phyloP scores from a whole-genome alignment of 2,113 vertebrate species.

The Cinclus cinclus region DNA sequence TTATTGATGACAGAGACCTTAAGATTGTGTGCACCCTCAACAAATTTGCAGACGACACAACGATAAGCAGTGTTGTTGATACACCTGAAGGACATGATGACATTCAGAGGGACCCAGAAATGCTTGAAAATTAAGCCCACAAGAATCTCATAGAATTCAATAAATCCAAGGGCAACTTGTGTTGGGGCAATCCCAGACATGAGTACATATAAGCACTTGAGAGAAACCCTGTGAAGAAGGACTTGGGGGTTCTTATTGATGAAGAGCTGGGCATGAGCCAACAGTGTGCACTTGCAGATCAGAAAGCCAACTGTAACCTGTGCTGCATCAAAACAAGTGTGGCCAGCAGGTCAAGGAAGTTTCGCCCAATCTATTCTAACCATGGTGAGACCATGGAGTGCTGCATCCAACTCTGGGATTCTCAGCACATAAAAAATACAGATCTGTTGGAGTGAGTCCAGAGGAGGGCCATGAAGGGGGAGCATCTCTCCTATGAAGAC shows the following conservation, averaged over 20 bases:
- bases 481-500: neutral
- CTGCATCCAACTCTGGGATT: neutral
- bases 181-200: too few species aligned
- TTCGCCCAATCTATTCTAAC: neutral
- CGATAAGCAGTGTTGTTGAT: neutral
- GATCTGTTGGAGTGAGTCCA: neutral
- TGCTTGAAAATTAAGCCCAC: neutral
- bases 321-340: neutral
- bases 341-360: neutral
- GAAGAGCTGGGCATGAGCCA: neutral
- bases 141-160: neutral
- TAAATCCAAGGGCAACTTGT: neutral
- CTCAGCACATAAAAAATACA: neutral
- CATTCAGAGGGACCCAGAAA: neutral
- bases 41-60: neutral
- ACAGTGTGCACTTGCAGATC: neutral
- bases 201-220: neutral
- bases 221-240: neutral
- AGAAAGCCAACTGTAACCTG: neutral
- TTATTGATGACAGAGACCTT: neutral
- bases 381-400: neutral
- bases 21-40: neutral
- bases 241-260: neutral
- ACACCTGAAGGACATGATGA: neutral
- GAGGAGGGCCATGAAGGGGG: neutral